A percentile compares a stretch with the other conserved stretches of the same genome.
Conservation (phyloP, 2,113 vertebrate genomes). For the Rhizomys pruinosus region DNA sequence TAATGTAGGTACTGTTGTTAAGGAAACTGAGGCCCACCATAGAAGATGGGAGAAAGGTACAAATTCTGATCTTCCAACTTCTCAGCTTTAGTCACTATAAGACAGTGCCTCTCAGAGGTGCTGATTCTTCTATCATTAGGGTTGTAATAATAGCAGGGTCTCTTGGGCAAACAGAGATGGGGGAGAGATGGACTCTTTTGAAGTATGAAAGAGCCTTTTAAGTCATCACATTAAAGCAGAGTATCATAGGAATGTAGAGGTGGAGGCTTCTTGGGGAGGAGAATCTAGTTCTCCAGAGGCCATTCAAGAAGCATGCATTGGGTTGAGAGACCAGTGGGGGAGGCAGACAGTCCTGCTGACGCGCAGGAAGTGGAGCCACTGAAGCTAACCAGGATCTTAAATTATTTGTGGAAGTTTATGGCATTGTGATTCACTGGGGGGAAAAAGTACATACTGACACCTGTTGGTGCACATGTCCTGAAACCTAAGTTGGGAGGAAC, state of each 20-base stretch:
- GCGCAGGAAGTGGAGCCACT: background rate
- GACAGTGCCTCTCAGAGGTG: background rate
- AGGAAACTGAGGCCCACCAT: background rate
- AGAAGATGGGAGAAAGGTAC: background rate
- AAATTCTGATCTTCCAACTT: slow-evolving; percentile 13
- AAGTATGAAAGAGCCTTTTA: background rate
- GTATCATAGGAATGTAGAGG: background rate
- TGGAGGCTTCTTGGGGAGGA: background rate
- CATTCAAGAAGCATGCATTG: background rate
- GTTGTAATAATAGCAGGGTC: background rate
- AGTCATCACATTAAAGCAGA: background rate
- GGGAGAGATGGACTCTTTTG: background rate
- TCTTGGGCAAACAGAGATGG: background rate
- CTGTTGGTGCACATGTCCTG: background rate
- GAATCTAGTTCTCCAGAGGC: background rate
- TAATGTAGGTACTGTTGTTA: background rate
- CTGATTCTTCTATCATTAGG: background rate
- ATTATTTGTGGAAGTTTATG: slow-evolving; percentile 52
- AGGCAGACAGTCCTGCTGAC: background rate
- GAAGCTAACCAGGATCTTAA: background rate
- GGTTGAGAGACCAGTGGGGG: background rate
- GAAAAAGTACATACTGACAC: slow-evolving; percentile 35
- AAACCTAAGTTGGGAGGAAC: background rate
- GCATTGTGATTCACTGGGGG: background rate
- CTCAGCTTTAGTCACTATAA: background rate